phyloP scores from a whole-genome alignment of 1,140 invertebrate genomes.

The Bombus superbus region DNA sequence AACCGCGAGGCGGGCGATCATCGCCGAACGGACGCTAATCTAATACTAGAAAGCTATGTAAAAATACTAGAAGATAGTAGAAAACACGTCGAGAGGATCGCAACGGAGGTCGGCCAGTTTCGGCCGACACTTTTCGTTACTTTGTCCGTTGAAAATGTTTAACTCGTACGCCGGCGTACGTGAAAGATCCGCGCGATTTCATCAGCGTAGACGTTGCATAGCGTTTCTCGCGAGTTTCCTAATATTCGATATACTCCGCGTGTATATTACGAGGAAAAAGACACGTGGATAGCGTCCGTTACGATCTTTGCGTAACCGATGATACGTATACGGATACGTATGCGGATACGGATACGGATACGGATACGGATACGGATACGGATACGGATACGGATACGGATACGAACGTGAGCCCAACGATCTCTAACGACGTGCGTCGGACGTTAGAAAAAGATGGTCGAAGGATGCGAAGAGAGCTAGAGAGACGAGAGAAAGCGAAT shows the following conservation, averaged over 20 bases:
- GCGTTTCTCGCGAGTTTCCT: neutral
- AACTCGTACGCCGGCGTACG: neutral
- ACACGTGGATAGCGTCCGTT: neutral
- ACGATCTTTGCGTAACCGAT: neutral
- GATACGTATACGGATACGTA: neutral
- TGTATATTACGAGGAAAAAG: neutral
- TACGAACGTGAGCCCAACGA: neutral
- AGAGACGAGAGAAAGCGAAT: slow-evolving; percentile 64
- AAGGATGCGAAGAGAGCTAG: slow-evolving; percentile 37
- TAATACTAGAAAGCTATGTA: no score
- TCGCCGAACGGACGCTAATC: no score
- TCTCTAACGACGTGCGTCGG: neutral
- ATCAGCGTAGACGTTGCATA: neutral
- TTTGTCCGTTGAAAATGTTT: no score
- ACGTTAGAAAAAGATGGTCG: neutral
- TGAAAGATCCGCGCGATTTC: neutral
- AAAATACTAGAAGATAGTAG: no score
- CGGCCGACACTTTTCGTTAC: no score
- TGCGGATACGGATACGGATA: no score
- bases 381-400: neutral
- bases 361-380: no score
- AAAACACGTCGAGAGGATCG: no score
- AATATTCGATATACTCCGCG: neutral
- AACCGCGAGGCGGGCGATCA: no score
- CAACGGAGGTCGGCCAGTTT: no score